Percentiles rank a stretch among this genome's conserved stretches.
phyloP scores from a whole-genome alignment of 2,888 invertebrate genomes.

The Sarcophaga subvicina region DNA sequence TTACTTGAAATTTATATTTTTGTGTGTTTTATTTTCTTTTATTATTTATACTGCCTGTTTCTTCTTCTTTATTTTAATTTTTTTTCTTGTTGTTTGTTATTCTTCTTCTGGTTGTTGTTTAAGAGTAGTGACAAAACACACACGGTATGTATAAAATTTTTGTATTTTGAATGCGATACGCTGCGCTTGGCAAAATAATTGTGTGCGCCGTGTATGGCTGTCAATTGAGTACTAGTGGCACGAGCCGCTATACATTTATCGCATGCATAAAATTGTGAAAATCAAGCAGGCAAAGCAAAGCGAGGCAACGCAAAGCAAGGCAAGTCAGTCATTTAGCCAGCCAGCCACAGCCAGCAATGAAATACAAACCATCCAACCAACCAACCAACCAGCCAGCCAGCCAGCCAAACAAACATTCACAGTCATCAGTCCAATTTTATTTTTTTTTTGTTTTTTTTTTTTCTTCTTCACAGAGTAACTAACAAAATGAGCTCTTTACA shows the following conservation, averaged over 20 bases:
- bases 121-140: neutral
- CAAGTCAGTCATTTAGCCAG: conserved; percentile 34
- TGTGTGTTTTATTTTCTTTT: conserved; percentile 7
- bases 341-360: conserved; percentile 50
- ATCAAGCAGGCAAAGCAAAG: conserved; percentile 49
- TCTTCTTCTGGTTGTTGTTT: neutral
- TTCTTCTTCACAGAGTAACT: neutral
- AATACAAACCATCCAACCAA: conserved; percentile 54
- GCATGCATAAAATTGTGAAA: conserved; percentile 66
- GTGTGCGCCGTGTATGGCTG: conserved; percentile 79
- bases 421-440: neutral
- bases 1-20: conserved; percentile 11
- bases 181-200: conserved; percentile 68
- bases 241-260: conserved; percentile 76
- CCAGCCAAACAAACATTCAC: neutral
- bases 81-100: neutral
- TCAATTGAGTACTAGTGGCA: conserved; percentile 80
- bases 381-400: neutral
- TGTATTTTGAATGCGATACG: conserved; percentile 60
- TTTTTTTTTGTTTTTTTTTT: neutral
- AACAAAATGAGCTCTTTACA: neutral
- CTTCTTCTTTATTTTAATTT: neutral
- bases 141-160: conserved; percentile 7
- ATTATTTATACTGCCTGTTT: neutral
- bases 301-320: conserved; percentile 43